Conservation (phyloP, 2,888 invertebrate genomes). For the Leucoptera coffeella region DNA sequence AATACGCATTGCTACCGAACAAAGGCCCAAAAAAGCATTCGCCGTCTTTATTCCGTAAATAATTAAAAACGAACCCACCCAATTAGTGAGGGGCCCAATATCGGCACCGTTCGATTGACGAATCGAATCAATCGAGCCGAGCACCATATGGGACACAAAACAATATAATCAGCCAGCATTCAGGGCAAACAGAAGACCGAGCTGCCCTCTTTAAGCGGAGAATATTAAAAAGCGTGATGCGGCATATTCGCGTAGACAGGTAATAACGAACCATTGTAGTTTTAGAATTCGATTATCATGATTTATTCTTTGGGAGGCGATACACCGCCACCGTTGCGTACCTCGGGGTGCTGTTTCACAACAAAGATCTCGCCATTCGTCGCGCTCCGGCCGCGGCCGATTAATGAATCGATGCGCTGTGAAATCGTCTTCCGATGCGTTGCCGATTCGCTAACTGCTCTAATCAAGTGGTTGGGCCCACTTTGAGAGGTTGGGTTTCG, state of each 20-base stretch:
- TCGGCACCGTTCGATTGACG: slow-evolving; percentile 28
- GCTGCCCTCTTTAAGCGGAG: slow-evolving; percentile 7
- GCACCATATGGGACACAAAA: slow-evolving; percentile 22
- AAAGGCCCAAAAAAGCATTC: too few relatives aligned
- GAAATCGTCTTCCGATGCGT: slow-evolving; percentile 12
- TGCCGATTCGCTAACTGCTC: slow-evolving; percentile 7
- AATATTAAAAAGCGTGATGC: slow-evolving; percentile 44
- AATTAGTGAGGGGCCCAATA: too few relatives aligned
- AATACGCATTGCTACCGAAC: too few relatives aligned
- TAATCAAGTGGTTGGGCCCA: neutral
- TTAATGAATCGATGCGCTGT: slow-evolving; percentile 9
- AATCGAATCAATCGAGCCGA: slow-evolving; percentile 24
- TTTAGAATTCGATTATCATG: slow-evolving; percentile 40
- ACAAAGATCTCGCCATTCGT: too few relatives aligned
- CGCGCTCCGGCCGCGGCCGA: slow-evolving; percentile 4
- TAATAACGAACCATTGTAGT: slow-evolving; percentile 49
- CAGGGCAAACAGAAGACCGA: too few relatives aligned
- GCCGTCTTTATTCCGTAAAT: too few relatives aligned
- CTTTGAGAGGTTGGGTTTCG: too few relatives aligned
- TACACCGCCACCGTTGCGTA: too few relatives aligned
- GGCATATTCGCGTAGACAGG: slow-evolving; percentile 23
- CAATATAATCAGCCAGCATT: slow-evolving; percentile 51
- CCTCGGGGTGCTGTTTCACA: too few relatives aligned
- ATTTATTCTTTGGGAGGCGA: slow-evolving; percentile 17
- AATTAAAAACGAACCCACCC: too few relatives aligned